Evolutionary conservation across 2,888 invertebrate species (phyloP).

Genomic region (Diplolepis rosae): DNA sequence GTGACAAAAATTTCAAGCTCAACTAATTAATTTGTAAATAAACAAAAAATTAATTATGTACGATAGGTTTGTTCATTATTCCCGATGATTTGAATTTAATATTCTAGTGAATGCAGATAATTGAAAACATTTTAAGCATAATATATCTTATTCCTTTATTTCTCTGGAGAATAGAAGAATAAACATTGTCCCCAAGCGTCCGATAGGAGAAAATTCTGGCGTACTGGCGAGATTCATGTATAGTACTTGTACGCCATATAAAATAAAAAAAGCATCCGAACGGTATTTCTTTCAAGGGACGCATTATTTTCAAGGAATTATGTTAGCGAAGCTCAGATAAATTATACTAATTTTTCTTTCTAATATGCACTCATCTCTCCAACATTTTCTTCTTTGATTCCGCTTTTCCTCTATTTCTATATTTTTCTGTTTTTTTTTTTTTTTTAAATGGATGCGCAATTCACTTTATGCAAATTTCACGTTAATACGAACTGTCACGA

Average conservation of each 20-base stretch:
- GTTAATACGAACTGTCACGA: slow-evolving; percentile 49
- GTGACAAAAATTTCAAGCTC: too few species aligned
- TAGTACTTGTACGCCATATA: neutral
- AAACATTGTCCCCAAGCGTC: slow-evolving; percentile 10
- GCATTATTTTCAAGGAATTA: slow-evolving; percentile 28
- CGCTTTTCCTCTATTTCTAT: neutral
- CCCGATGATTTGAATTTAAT: too few species aligned
- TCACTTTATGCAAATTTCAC: slow-evolving; percentile 47
- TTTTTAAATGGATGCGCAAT: slow-evolving; percentile 44
- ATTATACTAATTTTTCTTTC: slow-evolving; percentile 13
- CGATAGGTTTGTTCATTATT: too few species aligned
- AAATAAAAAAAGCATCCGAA: slow-evolving; percentile 10
- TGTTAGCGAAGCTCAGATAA: neutral
- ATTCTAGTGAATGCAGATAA: too few species aligned
- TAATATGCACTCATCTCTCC: neutral
- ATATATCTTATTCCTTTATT: too few species aligned
- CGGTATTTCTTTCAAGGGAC: slow-evolving; percentile 26
- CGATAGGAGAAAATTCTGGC: neutral
- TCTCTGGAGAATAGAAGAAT: slow-evolving; percentile 31
- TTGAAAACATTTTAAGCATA: too few species aligned
- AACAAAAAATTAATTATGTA: too few species aligned
- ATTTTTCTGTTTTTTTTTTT: slow-evolving; percentile 7
- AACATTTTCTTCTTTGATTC: neutral
- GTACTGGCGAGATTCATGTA: neutral
- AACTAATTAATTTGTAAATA: too few species aligned